Conservation (phyloP, 2,797 vertebrate genomes). For the Kryptopterus vitreolus region DNA sequence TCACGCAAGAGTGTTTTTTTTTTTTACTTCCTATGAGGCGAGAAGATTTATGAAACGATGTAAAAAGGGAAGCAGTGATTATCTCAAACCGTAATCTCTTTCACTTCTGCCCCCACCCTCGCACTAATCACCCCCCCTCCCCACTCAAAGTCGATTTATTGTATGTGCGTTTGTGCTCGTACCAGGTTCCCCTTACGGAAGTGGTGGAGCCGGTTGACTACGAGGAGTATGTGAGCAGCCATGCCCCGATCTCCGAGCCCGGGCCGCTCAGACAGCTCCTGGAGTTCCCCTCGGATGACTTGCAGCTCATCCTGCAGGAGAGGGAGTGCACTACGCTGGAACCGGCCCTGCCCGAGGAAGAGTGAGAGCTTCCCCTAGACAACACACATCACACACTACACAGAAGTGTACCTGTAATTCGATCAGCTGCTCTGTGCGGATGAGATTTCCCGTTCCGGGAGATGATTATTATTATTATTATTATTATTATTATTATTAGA, state of each 20-base stretch:
- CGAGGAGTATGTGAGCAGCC: constrained; percentile 84
- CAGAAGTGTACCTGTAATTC: constrained; percentile 1
- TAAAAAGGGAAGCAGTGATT: constrained; percentile 35
- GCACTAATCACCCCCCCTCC: background rate
- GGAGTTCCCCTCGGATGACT: constrained; percentile 86
- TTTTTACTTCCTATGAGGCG: constrained; percentile 9
- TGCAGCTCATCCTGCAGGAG: constrained; percentile 82
- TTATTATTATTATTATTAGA: constrained; percentile 6
- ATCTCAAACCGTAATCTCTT: constrained; percentile 41
- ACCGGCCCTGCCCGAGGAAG: constrained; percentile 82
- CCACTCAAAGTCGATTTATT: background rate
- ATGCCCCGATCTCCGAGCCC: constrained; percentile 78
- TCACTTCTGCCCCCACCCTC: constrained; percentile 20
- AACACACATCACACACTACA: constrained; percentile 51
- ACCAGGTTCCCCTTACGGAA: constrained; percentile 85
- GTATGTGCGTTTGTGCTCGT: background rate
- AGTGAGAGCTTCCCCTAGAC: constrained; percentile 63
- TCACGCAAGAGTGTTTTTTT: background rate
- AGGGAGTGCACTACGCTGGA: constrained; percentile 87
- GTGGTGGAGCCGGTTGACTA: constrained; percentile 88
- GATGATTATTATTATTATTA: too few relatives aligned
- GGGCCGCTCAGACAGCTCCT: constrained; percentile 82
- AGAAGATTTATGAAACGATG: constrained; percentile 8
- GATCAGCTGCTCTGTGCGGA: constrained; percentile 30
- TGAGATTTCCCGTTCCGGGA: background rate